Base-by-base conservation (phyloP, 1,140 invertebrate genomes). In the Varroa destructor region DNA sequence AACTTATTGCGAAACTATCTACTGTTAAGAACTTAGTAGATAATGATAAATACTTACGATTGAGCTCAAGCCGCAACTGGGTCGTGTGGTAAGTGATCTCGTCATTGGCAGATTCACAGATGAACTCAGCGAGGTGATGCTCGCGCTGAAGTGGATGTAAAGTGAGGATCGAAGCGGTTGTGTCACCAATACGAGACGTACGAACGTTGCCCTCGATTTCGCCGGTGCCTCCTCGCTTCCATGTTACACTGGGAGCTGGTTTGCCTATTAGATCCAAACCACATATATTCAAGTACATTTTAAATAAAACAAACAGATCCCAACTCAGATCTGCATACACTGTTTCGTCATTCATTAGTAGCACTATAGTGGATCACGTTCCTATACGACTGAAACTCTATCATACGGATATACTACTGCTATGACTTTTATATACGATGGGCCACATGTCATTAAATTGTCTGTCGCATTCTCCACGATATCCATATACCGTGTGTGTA, bases 91-190 rank as follows among this genome's bases (percentile, higher is more conserved):
- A 67, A 2, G 61, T 46, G 36, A 67, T 40, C 36, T 67, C 61
- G 37, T 67, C 61, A 8, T 67, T 67, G 12, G 61, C 61, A 67
- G 61, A 67, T 67, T 67, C 61, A 37, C 61, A 67, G 1, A 67
- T 67, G 61, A 67, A 67, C 2, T 67, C 61, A 40, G 61, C 61
- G 37, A 43, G 40, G 61, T 67, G 61, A 40, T 67, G 61, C 61
- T 67, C 61, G 12, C 61, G 40, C 46, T 46, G 40, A 12, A 67
- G 61, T 67, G 61, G 61, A 40, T 67, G 40, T 37, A 67, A 8
- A 40, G 61, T 67, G 12, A 67, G 61, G 12, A 67, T 37, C 36
- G 61, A 67, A 37, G 61, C 40, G 40, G 61, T 67, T 5, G 40
- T 67, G 37, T 67, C 61, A 8, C 61, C 61, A 46, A 37, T 67